Conservation (phyloP, 2,113 vertebrate genomes). For the Natator depressus region DNA sequence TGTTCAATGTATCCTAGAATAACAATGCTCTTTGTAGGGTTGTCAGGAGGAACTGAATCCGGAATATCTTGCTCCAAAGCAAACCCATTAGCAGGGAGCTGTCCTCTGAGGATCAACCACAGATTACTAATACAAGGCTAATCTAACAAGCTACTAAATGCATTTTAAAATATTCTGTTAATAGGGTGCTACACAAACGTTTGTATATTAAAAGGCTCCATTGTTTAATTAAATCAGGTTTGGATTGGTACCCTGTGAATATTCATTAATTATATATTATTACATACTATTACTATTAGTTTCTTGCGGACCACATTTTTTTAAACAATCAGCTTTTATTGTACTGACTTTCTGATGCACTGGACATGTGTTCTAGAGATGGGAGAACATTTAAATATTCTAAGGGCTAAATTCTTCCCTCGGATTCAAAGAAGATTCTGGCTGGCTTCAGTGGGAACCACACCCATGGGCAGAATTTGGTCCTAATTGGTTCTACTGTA, state of each 20-base stretch:
- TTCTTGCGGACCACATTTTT: not conserved
- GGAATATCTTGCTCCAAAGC: not conserved
- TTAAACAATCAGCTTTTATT: not conserved
- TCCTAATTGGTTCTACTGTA: not conserved
- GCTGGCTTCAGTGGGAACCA: not conserved
- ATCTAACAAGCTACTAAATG: not conserved
- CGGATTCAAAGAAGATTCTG: not conserved
- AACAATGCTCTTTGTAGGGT: not conserved
- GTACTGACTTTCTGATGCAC: not conserved
- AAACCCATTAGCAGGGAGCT: not conserved
- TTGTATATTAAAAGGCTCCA: not conserved
- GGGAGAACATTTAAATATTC: not conserved
- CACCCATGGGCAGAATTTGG: not conserved
- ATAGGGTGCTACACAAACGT: not conserved
- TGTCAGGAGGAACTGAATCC: not conserved
- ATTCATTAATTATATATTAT: not conserved
- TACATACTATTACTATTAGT: not conserved
- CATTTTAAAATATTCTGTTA: not conserved
- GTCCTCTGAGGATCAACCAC: not conserved
- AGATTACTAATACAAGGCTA: not conserved
- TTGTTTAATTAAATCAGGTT: not conserved
- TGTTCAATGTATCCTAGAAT: not conserved
- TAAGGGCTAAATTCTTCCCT: not conserved
- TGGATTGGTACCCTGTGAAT: not conserved
- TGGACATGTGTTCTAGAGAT: not conserved